These are phyloP conservation scores for Chaitophorus viminalis DNA, from an alignment of 2,888 invertebrate species.

Conservation along the genomic window DNA sequence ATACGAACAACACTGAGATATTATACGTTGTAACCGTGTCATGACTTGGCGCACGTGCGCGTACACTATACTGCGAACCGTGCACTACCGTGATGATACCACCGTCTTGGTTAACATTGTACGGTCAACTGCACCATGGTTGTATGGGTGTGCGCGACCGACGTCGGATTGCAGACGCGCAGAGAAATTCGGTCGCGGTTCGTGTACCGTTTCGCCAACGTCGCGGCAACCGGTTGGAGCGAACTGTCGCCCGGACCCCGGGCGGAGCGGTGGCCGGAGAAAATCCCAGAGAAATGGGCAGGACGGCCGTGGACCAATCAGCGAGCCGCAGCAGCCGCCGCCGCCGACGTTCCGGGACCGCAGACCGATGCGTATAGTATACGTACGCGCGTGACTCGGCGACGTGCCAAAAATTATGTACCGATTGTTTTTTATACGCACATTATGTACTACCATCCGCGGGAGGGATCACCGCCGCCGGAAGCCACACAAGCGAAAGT, in stretches of 20 bases:
- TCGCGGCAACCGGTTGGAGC: constrained; percentile 49
- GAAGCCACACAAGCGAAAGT: too few species aligned
- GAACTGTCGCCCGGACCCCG: constrained; percentile 1
- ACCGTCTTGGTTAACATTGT: too few species aligned
- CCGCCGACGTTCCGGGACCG: neutral
- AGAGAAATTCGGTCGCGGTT: neutral
- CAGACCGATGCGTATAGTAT: too few species aligned
- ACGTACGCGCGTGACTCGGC: neutral
- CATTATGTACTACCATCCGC: too few species aligned
- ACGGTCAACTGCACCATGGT: too few species aligned
- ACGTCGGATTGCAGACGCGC: too few species aligned
- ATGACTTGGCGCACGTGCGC: neutral
- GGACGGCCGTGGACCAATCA: constrained; percentile 44
- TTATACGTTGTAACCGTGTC: too few species aligned
- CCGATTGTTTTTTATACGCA: too few species aligned
- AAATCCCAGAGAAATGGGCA: constrained; percentile 40
- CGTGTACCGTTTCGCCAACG: neutral
- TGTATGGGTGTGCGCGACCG: constrained; percentile 18
- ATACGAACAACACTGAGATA: too few species aligned
- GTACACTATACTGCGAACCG: neutral
- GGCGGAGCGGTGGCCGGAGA: constrained; percentile 40
- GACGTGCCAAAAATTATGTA: too few species aligned
- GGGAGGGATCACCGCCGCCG: neutral
- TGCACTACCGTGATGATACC: too few species aligned
- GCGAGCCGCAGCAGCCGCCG: neutral